Conservation (phyloP, 2,113 vertebrate species). For the Etheostoma cragini region DNA sequence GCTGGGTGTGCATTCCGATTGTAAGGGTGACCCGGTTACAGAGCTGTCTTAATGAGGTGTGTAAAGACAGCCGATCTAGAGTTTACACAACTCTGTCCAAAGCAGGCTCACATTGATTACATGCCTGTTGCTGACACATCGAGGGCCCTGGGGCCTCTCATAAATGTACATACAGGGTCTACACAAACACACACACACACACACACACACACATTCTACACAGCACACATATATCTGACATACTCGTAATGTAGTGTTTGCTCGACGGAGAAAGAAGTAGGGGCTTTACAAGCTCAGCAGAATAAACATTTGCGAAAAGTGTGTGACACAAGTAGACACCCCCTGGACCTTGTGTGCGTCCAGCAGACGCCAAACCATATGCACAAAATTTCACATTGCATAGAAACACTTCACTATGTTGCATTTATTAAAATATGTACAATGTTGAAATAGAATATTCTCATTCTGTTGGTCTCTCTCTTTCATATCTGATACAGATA, state of each 20-base stretch:
- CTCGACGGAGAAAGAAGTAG: slow-evolving; percentile 42
- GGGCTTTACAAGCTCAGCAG: slow-evolving; percentile 53
- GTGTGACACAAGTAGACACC: slow-evolving; percentile 50
- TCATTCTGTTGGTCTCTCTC: neutral
- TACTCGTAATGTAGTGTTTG: slow-evolving; percentile 63
- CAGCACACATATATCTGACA: slow-evolving; percentile 53
- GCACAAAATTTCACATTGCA: slow-evolving; percentile 13
- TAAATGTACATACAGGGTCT: slow-evolving; percentile 1
- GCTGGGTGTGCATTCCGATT: slow-evolving; percentile 16
- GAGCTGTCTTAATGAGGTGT: slow-evolving; percentile 71
- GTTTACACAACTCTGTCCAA: slow-evolving; percentile 67
- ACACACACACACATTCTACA: neutral
- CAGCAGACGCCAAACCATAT: slow-evolving; percentile 43
- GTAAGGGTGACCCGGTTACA: slow-evolving; percentile 35
- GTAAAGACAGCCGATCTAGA: slow-evolving; percentile 70
- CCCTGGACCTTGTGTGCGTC: slow-evolving; percentile 40
- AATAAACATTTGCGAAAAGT: slow-evolving; percentile 68
- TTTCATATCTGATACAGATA: neutral
- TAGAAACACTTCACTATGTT: neutral
- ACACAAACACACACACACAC: slow-evolving; percentile 26
- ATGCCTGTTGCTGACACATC: slow-evolving; percentile 49
- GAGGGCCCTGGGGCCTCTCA: slow-evolving; percentile 24
- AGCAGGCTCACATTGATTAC: slow-evolving; percentile 61
- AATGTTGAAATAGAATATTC: neutral
- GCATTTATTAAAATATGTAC: slow-evolving; percentile 9